Evolutionary conservation across 2,888 invertebrate species (phyloP), one percentile per base, ranked within the genome.

Genomic region (Heliconius sara): DNA sequence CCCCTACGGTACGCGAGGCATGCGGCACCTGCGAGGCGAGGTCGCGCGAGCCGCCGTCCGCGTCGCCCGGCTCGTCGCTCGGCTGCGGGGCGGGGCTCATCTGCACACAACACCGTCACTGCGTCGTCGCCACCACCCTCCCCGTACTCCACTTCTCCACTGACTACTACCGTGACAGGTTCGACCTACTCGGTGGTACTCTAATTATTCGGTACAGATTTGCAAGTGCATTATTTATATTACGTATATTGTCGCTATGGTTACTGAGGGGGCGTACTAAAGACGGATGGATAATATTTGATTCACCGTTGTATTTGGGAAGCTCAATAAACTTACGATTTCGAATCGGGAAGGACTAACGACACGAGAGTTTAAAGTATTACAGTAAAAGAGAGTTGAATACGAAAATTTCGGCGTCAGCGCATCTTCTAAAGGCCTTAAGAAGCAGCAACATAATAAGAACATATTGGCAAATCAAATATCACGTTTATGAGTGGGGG

Each of bases 31-130:
- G 94, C 91, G 94, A 91, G 91, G 90, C 89, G 92, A 94, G 91
- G 93, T 94, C 94, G 88, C 94, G 94, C 87, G 93, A 92, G 87
- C 91, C 89, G 89, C 91, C 89, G 87, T 91, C 94, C 86, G 92
- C 89, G 88, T 91, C 93, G 87, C 88, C 89, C 87, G 93, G 92
- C 91, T 90, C 90, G 93, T 89, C 91, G 86, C 93, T 91, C 88
- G 94, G 93, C 93, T 91, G 91, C 93, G 95, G 95, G 82, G 88
- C 95, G 88, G 95, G 95, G 89, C 92, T 94, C 95, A 95, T 95
- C 95, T 95, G 95, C 93, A 95, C 95, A 94, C 93, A 93, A 93
- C 93, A 90, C 90, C 93, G 91, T 91, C 92, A 92, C 93, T 92
- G 91, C 92, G 89, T 90, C 88, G 91, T 90, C 89, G 89, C 88